Conservation (phyloP, 2,797 vertebrate species). For the Calcarius lapponicus region DNA sequence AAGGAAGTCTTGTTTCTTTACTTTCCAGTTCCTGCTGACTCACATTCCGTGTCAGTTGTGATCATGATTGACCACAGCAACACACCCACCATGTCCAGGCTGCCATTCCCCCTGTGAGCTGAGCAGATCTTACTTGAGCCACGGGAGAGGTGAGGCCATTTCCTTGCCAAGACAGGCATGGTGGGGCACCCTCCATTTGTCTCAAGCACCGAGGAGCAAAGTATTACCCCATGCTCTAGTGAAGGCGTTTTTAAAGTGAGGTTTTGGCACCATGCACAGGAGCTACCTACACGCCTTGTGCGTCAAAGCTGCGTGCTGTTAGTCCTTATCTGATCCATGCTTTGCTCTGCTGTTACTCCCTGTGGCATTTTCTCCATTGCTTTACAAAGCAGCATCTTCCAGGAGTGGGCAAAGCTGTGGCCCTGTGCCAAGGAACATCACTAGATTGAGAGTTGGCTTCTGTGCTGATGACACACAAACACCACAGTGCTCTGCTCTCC, state of each 20-base stretch:
- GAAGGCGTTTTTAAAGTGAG: neutral
- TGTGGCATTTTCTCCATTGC: neutral
- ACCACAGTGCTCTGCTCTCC: neutral
- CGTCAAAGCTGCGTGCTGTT: neutral
- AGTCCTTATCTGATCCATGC: neutral
- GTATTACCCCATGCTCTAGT: neutral
- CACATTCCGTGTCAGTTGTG: accelerated
- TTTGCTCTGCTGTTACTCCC: neutral
- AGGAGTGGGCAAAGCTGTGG: neutral
- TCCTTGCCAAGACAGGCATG: neutral
- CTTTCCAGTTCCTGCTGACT: neutral
- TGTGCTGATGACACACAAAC: neutral
- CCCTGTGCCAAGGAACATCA: neutral
- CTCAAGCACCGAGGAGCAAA: neutral
- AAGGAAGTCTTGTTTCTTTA: neutral
- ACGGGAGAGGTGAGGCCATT: neutral
- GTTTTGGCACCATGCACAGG: neutral
- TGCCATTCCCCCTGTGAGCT: neutral
- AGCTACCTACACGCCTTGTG: neutral
- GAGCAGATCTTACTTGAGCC: accelerated
- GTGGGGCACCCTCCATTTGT: neutral
- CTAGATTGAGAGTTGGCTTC: accelerated
- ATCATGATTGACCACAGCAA: neutral
- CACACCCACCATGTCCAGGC: neutral
- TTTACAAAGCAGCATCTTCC: neutral